Evolutionary conservation across 2,888 invertebrate species (phyloP), one percentile per base, ranked within the genome.

Genomic region (Luperina testacea): DNA sequence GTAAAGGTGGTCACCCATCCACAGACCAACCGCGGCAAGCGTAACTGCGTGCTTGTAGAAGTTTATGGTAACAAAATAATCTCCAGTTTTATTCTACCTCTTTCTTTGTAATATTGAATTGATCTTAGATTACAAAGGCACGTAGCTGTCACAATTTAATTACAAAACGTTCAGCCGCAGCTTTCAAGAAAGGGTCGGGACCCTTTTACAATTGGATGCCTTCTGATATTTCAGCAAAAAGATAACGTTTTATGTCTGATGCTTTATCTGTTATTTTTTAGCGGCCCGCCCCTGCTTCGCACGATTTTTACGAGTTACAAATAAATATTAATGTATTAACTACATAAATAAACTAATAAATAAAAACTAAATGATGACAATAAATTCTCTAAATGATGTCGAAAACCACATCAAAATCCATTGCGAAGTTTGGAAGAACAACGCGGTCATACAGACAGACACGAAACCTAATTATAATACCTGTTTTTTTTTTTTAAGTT

Each of bases 201-300:
- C 76, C 80, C 42, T 61, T 84, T 84, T 85, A 64, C 64, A 59
- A 64, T 59, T 48, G 85, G 53, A 73, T 78, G 70, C 67, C 68
- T 84, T 80, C 76, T 80, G 59, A 77, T 74, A 78, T 75, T 84
- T 71, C 72, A 68, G 65, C 69, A 65, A 51, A 75, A 77, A 82
- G 75, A 79, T 82, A 79, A 83, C 38, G 32, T 42, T 83, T 71
- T 67, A 57, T 70, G 57, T 70, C 51, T n/a, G 73, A 73, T 27
- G 8, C 69, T 69, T 72, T 78, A n/a, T n/a, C n/a, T n/a, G n/a
- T n/a, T n/a, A 68, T 72, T 83, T 27, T 48, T 63, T 72, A 32
- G 27, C 11, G 9, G 24, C 11, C 5, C 64, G 11, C 20, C 20
- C 11, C 5, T 20, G 64, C 17, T 63, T 32, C 32, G 63, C 17